Percentiles rank a stretch among this genome's conserved stretches.
Conservation (phyloP, 53 echinoderm and acorn worm species). For the Actinopyga echinites region DNA sequence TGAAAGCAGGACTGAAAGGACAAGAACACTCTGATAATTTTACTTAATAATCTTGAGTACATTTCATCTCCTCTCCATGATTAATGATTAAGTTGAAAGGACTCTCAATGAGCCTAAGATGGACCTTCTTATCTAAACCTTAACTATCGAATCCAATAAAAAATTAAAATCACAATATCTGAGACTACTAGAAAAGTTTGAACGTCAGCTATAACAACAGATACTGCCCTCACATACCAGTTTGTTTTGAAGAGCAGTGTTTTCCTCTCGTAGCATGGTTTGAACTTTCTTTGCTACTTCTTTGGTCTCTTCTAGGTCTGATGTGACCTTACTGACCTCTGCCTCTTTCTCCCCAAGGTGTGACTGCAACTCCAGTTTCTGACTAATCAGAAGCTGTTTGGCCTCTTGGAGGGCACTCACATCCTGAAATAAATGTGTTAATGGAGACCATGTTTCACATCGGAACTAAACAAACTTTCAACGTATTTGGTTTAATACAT, state of each 20-base stretch:
- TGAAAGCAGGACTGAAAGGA: no score
- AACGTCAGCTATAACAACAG: no score
- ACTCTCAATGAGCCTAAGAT: background rate
- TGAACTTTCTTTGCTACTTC: conserved; percentile 93
- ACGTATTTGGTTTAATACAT: no score
- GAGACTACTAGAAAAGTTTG: no score
- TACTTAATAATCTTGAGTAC: no score
- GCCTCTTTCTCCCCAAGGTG: conserved; percentile 77
- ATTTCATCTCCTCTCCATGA: no score
- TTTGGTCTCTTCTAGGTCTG: conserved; percentile 80
- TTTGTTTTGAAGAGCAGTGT: conserved; percentile 87
- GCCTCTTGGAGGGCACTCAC: conserved; percentile 75
- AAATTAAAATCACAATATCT: no score
- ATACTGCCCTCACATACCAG: conserved; percentile 55
- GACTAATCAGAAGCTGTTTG: conserved; percentile 89
- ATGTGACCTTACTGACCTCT: conserved; percentile 51
- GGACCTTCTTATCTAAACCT: no score
- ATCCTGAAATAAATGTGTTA: conserved; percentile 51
- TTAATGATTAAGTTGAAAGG: background rate
- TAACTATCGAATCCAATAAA: no score
- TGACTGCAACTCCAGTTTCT: conserved; percentile 93
- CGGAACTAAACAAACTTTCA: no score
- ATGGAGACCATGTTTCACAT: no score
- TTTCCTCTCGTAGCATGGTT: conserved; percentile 89
- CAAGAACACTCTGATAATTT: no score